Evolutionary conservation across 1,140 invertebrate species (phyloP).

Genomic region (Myzus persicae): DNA sequence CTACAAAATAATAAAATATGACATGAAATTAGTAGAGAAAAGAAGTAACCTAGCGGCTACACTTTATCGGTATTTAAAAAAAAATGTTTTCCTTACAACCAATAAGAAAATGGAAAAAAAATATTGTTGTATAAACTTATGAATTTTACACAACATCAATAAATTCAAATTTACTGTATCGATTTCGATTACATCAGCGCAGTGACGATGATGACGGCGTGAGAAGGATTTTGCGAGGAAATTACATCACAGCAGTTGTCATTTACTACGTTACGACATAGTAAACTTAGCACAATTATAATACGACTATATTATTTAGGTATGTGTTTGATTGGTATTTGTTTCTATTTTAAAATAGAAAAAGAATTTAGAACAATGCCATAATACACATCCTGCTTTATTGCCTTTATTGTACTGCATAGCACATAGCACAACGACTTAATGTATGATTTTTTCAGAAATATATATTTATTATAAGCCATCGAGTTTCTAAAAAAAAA

Average conservation of each 20-base stretch:
- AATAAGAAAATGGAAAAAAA: neutral
- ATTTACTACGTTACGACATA: too few relatives aligned
- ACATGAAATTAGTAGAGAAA: too few relatives aligned
- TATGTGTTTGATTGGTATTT: neutral
- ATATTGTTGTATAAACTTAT: neutral
- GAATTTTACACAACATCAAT: neutral
- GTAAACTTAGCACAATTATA: neutral
- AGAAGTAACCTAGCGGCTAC: too few relatives aligned
- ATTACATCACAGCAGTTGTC: neutral
- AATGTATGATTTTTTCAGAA: neutral
- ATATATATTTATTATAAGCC: neutral
- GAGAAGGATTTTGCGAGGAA: neutral
- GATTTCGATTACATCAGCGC: neutral
- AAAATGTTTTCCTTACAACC: too few relatives aligned
- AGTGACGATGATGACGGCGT: neutral
- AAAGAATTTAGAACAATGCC: neutral
- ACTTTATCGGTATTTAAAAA: too few relatives aligned
- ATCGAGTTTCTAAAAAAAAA: neutral
- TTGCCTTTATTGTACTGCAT: neutral
- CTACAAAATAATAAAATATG: too few relatives aligned
- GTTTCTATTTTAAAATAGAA: neutral
- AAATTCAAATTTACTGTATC: neutral
- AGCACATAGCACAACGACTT: too few relatives aligned
- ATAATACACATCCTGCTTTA: neutral
- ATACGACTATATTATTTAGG: neutral